Conservation (phyloP, 2,113 vertebrate genomes). For the Albula goreensis region DNA sequence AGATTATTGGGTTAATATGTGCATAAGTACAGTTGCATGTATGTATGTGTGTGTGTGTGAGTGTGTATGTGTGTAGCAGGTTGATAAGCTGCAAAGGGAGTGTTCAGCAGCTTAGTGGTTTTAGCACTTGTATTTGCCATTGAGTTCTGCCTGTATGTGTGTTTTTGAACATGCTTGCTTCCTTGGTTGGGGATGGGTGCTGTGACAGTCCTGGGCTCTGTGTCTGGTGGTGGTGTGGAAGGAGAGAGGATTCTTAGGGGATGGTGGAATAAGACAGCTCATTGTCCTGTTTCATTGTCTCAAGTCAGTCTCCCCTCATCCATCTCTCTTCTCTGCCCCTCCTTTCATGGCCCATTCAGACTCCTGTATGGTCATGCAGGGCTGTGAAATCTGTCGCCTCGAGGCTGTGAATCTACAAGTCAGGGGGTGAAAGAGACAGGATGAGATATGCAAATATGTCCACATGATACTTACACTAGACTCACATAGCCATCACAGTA, state of each 20-base stretch:
- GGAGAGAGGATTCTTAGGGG: not conserved
- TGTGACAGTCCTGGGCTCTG: not conserved
- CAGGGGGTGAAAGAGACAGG: slow-evolving; percentile 1
- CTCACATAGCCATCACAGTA: not conserved
- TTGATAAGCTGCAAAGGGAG: not conserved
- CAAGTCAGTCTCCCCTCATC: not conserved
- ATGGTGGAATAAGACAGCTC: not conserved
- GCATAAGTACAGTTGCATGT: too few species aligned
- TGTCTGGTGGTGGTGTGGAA: not conserved
- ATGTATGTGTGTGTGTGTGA: not conserved
- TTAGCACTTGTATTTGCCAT: not conserved
- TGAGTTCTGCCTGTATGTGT: not conserved
- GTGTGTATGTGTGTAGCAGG: not conserved
- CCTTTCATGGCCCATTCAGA: not conserved
- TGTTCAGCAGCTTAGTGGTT: not conserved
- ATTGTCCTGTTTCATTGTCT: not conserved
- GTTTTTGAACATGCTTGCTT: not conserved
- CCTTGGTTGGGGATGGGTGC: not conserved
- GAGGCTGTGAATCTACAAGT: slow-evolving; percentile 54
- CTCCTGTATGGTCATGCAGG: slow-evolving; percentile 37
- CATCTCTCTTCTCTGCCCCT: not conserved
- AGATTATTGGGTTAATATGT: too few species aligned
- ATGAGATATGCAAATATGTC: not conserved
- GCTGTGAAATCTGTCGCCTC: slow-evolving; percentile 56
- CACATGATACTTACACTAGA: slow-evolving; percentile 11